Conservation (phyloP, 2,113 vertebrate genomes). For the Vidua macroura region DNA sequence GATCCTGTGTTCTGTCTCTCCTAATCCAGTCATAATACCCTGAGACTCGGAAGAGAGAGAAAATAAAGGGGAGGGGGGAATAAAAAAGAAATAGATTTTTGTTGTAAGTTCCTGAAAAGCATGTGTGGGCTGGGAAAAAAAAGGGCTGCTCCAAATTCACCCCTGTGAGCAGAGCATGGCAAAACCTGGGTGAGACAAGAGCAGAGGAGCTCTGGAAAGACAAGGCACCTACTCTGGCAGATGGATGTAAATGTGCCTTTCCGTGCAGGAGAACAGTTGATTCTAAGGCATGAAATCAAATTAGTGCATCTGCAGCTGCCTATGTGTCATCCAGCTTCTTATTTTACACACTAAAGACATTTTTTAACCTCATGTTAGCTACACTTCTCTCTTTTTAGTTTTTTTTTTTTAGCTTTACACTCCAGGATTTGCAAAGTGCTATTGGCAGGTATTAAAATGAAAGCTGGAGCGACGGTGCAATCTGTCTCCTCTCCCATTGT, state of each 20-base stretch:
- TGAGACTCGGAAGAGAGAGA: not conserved
- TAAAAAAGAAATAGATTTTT: not conserved
- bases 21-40: not conserved
- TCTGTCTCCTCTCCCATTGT: constrained; percentile 43
- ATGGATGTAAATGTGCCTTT: constrained; percentile 76
- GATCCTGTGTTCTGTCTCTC: not conserved
- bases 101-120: not conserved
- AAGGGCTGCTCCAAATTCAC: constrained; percentile 27
- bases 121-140: not conserved
- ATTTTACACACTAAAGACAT: constrained; percentile 69
- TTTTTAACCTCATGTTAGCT: constrained; percentile 63
- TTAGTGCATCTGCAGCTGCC: constrained; percentile 87
- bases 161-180: constrained; percentile 14
- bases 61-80: not conserved
- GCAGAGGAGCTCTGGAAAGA: constrained; percentile 54
- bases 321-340: constrained; percentile 63
- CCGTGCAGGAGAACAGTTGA: constrained; percentile 70
- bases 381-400: not conserved
- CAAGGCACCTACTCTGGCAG: constrained; percentile 68
- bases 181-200: not conserved
- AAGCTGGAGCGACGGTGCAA: not conserved
- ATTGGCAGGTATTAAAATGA: constrained; percentile 58
- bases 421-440: constrained; percentile 11
- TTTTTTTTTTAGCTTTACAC: not conserved
- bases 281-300: constrained; percentile 86